Evolutionary conservation across 2,113 vertebrate genomes (phyloP), one percentile per base, ranked within the genome.

Genomic region (Callocephalon fimbriatum): DNA sequence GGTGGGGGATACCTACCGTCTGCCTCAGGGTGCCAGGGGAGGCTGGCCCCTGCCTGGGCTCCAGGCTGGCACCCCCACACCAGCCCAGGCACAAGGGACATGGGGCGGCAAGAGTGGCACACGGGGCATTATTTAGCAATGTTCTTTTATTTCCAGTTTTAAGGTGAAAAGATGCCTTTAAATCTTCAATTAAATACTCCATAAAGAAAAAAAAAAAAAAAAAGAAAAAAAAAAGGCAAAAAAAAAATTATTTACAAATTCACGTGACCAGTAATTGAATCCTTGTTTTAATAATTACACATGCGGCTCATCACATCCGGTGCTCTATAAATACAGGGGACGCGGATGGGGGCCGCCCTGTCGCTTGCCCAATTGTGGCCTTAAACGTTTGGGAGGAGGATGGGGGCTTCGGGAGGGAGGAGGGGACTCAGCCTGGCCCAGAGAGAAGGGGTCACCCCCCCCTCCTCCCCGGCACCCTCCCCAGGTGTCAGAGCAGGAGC

Each of bases 101-200:
- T 48, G 65, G 84, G 79, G 92, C 27, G 75, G 95, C 73, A 88
- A 97, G 74, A 97, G 95, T 16, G 95, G 95, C 76, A 97, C 95
- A 96, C 94, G 65, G 88, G 96, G 96, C 91, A 5, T 96, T 91
- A 96, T 97, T 97, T 97, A 96, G 92, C 97, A 98, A 98, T 96
- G 97, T 98, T 98, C 97, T 97, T 97, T 98, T 98, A 98, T 98
- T 98, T 99, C 98, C 98, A 99, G 98, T 99, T 99, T 97, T 96
- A 97, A 96, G 97, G 98, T 99, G 98, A 99, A 99, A 99, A 99
- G 98, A 99, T 98, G 97, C 98, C 97, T 98, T 98, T 96, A 98
- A 96, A 98, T 98, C 97, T 98, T 98, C 98, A 99, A 99, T 99
- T 99, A 99, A 99, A 99, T 99, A 99, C 98, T 98, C 98, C 98